Percentiles rank a stretch among this genome's conserved stretches.
phyloP scores from a whole-genome alignment of 2,888 invertebrate genomes.

The Tipula lateralis region DNA sequence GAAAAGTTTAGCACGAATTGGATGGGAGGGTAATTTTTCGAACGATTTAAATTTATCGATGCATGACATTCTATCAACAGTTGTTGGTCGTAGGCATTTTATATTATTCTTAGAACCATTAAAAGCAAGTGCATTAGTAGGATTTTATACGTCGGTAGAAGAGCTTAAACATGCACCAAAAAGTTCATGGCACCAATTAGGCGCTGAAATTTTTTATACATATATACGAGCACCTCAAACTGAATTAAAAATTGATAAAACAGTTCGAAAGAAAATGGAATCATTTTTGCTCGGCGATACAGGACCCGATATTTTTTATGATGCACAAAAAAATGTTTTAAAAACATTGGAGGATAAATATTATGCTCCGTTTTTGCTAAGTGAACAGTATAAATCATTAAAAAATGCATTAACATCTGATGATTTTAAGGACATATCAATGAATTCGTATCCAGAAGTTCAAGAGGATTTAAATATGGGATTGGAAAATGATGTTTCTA shows the following conservation, averaged over 20 bases:
- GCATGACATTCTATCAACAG: slow-evolving; percentile 68
- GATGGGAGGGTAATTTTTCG: slow-evolving; percentile 70
- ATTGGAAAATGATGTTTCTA: slow-evolving; percentile 34
- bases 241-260: slow-evolving; percentile 76
- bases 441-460: slow-evolving; percentile 39
- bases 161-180: slow-evolving; percentile 72
- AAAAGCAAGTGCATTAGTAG: slow-evolving; percentile 77
- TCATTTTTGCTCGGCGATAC: slow-evolving; percentile 81
- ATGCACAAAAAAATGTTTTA: slow-evolving; percentile 75
- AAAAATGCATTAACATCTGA: slow-evolving; percentile 46
- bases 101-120: slow-evolving; percentile 76
- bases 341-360: slow-evolving; percentile 79
- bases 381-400: slow-evolving; percentile 71
- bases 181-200: slow-evolving; percentile 76
- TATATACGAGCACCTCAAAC: slow-evolving; percentile 77
- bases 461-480: slow-evolving; percentile 39
- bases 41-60: slow-evolving; percentile 58
- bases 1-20: slow-evolving; percentile 64
- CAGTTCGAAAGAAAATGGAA: slow-evolving; percentile 78
- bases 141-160: slow-evolving; percentile 83
- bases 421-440: slow-evolving; percentile 48
- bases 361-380: slow-evolving; percentile 82
- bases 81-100: slow-evolving; percentile 73
- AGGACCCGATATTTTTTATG: slow-evolving; percentile 82
- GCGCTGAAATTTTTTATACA: slow-evolving; percentile 87